Percentiles rank a stretch among this genome's conserved stretches.
phyloP scores from a whole-genome alignment of 2,113 vertebrate genomes.

The Nothoprocta perdicaria region DNA sequence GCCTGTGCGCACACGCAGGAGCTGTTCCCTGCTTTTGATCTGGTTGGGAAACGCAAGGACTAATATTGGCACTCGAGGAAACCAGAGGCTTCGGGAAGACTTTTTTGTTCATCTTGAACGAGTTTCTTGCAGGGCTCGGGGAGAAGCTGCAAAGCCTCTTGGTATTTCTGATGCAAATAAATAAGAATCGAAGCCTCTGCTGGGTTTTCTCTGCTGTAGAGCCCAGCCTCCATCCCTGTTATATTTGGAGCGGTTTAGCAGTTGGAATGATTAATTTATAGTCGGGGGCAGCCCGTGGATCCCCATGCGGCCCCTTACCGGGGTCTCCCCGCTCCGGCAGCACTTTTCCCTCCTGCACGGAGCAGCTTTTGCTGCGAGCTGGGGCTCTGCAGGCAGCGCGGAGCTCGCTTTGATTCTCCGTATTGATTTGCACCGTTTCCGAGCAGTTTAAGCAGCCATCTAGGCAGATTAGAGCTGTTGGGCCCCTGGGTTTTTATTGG shows the following conservation, averaged over 20 bases:
- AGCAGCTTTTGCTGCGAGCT: background rate
- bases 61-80: background rate
- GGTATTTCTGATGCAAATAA: background rate
- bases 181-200: background rate
- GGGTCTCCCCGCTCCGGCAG: background rate
- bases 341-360: background rate
- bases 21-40: background rate
- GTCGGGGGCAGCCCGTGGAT: background rate
- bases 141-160: background rate
- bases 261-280: constrained; percentile 13
- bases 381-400: background rate
- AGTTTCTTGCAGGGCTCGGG: background rate
- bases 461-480: background rate
- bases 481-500: background rate
- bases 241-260: background rate
- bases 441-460: background rate
- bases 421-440: background rate
- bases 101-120: background rate
- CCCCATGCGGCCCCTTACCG: background rate
- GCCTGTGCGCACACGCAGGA: fast-evolving
- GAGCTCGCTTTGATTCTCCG: background rate
- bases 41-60: background rate
- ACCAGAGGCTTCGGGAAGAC: background rate
- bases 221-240: background rate
- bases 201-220: background rate